Conservation (phyloP, 2,113 vertebrate species). For the Mastomys coucha region DNA sequence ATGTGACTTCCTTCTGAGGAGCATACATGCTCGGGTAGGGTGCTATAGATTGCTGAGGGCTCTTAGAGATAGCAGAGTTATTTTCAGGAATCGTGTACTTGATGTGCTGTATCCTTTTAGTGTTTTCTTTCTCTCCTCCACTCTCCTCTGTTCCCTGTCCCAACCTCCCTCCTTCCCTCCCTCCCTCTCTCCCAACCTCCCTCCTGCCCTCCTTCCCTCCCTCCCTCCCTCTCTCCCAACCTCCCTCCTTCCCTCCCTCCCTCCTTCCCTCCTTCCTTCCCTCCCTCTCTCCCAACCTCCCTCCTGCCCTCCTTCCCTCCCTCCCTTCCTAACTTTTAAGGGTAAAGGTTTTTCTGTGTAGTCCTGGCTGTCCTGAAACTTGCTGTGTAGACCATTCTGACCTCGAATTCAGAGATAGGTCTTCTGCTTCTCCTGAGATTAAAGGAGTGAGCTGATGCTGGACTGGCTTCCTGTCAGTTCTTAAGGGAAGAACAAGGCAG, state of each 20-base stretch:
- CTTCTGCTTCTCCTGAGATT: not conserved
- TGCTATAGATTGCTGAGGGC: not conserved
- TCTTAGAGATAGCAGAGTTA: constrained; percentile 13
- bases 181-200: not conserved
- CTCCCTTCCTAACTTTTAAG: not conserved
- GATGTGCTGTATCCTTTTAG: not conserved
- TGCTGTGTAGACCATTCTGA: not conserved
- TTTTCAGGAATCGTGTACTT: not conserved
- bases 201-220: not conserved
- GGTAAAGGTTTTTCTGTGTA: not conserved
- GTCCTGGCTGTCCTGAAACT: not conserved
- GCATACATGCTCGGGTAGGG: not conserved
- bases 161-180: fast-evolving
- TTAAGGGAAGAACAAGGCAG: constrained; percentile 3
- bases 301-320: not conserved
- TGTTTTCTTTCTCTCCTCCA: not conserved
- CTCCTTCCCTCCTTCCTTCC: not conserved
- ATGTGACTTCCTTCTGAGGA: not conserved
- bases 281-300: not conserved
- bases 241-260: too few species aligned
- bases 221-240: not conserved
- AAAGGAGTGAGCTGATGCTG: not conserved
- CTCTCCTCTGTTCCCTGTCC: not conserved
- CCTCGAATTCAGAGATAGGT: not conserved
- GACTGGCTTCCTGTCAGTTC: not conserved